Evolutionary conservation across 2,888 invertebrate genomes (phyloP).

Genomic region (Philaethria dido): DNA sequence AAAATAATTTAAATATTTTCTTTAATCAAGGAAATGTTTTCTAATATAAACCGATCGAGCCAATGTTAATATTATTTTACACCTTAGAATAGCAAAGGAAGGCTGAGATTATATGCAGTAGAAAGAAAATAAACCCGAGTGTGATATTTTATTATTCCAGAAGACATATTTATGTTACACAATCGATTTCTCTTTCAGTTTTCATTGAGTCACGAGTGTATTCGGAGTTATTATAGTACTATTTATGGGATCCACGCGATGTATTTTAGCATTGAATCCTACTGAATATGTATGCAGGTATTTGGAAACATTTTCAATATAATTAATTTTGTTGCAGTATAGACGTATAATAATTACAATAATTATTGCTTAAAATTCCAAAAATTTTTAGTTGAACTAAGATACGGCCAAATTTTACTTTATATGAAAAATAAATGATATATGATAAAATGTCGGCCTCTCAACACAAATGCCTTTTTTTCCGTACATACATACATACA

Average conservation of each 20-base stretch:
- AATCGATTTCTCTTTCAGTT: conserved; percentile 27
- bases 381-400: too few species aligned
- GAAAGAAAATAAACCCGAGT: conserved; percentile 21
- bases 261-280: conserved; percentile 33
- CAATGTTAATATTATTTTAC: conserved; percentile 20
- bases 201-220: conserved; percentile 27
- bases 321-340: too few species aligned
- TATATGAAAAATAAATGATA: too few species aligned
- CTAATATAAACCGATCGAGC: conserved; percentile 1
- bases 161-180: conserved; percentile 29
- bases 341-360: too few species aligned
- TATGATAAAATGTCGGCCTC: too few species aligned
- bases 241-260: conserved; percentile 31
- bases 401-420: too few species aligned
- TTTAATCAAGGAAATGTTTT: background rate
- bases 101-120: conserved; percentile 7
- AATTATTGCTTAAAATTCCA: too few species aligned
- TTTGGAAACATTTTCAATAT: too few species aligned
- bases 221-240: conserved; percentile 29
- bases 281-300: conserved; percentile 13
- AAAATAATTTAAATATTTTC: background rate
- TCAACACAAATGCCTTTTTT: too few species aligned
- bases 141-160: conserved; percentile 10
- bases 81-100: conserved; percentile 12
- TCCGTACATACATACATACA: too few species aligned